Conservation (phyloP, 2,888 invertebrate genomes). For the Parochlus steinenii region DNA sequence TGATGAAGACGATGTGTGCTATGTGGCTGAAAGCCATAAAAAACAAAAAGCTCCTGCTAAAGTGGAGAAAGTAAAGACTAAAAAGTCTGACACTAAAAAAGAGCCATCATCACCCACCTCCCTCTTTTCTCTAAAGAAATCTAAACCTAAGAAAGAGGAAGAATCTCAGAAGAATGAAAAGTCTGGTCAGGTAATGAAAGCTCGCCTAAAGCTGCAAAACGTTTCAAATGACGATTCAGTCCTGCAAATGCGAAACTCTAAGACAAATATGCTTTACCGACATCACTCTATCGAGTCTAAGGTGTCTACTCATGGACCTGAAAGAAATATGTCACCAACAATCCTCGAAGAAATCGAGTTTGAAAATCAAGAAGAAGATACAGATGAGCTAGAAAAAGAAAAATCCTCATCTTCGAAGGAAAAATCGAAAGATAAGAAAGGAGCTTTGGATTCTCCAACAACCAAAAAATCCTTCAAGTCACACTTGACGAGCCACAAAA, state of each 20-base stretch:
- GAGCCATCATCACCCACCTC: not conserved
- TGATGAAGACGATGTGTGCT: conserved; percentile 27
- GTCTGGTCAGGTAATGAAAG: conserved; percentile 9
- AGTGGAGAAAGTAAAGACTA: conserved; percentile 6
- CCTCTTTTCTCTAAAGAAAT: conserved; percentile 5
- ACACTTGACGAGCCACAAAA: conserved; percentile 8
- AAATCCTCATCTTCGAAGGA: not conserved
- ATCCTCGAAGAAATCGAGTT: conserved; percentile 13
- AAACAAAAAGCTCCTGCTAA: conserved; percentile 25
- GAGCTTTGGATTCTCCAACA: conserved; percentile 6
- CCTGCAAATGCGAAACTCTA: conserved; percentile 2
- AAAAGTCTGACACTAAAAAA: not conserved
- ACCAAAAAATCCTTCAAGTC: conserved; percentile 12
- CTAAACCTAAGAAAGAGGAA: conserved; percentile 7
- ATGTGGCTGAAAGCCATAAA: conserved; percentile 28
- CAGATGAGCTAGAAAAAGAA: conserved; percentile 10
- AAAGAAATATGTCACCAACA: conserved; percentile 12
- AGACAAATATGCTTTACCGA: conserved; percentile 2
- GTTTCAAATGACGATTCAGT: conserved; percentile 9
- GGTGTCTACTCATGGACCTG: conserved; percentile 3
- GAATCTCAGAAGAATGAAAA: conserved; percentile 7
- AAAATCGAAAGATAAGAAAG: conserved; percentile 3
- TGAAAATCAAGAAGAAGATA: conserved; percentile 12
- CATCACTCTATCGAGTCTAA: conserved; percentile 10
- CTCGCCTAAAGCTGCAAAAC: conserved; percentile 9